Conservation (phyloP, 2,113 vertebrate genomes). For the Thalassarche chlororhynchos region DNA sequence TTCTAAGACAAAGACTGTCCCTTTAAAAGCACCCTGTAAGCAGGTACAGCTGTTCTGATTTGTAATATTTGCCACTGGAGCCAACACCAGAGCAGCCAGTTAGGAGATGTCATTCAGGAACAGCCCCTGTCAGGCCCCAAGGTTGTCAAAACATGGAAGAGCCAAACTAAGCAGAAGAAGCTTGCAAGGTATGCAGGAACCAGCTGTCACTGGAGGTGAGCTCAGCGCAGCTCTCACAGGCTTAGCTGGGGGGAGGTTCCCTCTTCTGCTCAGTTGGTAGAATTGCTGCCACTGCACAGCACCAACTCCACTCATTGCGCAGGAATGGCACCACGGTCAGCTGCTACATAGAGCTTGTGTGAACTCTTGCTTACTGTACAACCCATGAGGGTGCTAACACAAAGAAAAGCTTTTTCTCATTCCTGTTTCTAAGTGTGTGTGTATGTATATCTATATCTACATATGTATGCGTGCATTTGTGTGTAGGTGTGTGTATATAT, state of each 20-base stretch:
- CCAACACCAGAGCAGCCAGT: neutral
- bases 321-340: neutral
- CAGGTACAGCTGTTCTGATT: neutral
- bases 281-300: neutral
- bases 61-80: neutral
- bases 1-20: neutral
- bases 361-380: neutral
- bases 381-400: neutral
- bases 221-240: neutral
- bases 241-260: neutral
- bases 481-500: too few relatives aligned
- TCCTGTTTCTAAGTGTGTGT: neutral
- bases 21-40: neutral
- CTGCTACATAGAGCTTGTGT: neutral
- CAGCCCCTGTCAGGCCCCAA: neutral
- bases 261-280: neutral
- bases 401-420: neutral
- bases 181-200: neutral
- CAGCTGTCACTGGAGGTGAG: neutral
- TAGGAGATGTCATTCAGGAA: neutral
- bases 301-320: fast-evolving
- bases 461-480: neutral
- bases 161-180: neutral
- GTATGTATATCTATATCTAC: neutral
- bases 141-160: neutral